Percentiles rank a stretch among this genome's conserved stretches.
Conservation (phyloP, 2,113 vertebrate species). For the Cairina moschata region DNA sequence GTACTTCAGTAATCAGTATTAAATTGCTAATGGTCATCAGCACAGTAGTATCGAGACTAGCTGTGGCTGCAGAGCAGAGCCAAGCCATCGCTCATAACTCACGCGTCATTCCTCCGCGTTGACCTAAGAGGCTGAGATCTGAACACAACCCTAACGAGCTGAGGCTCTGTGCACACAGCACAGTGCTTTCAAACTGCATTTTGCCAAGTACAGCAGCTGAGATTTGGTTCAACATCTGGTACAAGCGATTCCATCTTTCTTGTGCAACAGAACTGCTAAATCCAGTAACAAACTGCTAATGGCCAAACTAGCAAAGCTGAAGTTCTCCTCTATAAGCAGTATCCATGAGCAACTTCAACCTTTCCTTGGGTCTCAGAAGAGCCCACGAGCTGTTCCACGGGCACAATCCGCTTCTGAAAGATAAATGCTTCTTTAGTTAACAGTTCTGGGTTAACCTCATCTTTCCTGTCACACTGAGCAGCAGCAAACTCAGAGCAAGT, state of each 20-base stretch:
- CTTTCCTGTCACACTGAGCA: neutral
- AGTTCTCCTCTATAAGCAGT: neutral
- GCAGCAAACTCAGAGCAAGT: neutral
- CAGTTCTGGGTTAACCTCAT: neutral
- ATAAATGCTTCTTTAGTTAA: neutral
- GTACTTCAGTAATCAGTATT: neutral
- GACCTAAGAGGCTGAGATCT: neutral
- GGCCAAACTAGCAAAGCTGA: neutral
- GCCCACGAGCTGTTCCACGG: neutral
- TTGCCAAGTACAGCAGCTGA: fast-evolving
- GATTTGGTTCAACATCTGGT: neutral
- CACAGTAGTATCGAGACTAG: neutral
- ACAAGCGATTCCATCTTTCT: neutral
- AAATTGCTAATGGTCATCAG: neutral
- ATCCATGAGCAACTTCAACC: neutral
- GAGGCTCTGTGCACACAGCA: fast-evolving
- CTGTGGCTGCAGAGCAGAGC: neutral
- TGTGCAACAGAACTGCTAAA: neutral
- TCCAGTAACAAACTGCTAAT: neutral
- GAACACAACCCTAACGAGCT: neutral
- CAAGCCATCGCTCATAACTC: neutral
- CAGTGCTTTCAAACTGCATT: neutral
- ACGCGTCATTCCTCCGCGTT: neutral
- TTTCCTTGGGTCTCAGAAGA: neutral
- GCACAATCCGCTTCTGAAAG: neutral